Conservation (phyloP, 2,888 invertebrate species). For the Argynnis bischoffii region DNA sequence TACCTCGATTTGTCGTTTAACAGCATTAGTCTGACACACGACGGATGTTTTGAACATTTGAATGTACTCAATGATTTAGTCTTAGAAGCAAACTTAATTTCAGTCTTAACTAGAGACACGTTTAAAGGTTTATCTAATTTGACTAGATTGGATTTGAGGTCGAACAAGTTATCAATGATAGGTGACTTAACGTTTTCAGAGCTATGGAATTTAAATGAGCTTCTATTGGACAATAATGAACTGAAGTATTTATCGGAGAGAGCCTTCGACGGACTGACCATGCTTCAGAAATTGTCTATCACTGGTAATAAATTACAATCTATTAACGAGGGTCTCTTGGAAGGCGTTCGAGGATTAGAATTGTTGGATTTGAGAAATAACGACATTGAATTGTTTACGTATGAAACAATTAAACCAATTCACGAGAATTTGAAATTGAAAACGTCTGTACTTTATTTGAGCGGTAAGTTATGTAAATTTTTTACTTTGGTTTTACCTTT, state of each 20-base stretch:
- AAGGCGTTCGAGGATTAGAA: conserved; percentile 87
- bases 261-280: conserved; percentile 89
- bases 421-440: conserved; percentile 86
- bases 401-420: conserved; percentile 89
- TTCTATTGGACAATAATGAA: conserved; percentile 87
- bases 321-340: conserved; percentile 87
- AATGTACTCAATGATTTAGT: conserved; percentile 89
- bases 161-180: conserved; percentile 89
- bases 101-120: conserved; percentile 88
- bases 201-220: conserved; percentile 87
- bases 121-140: conserved; percentile 89
- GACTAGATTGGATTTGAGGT: conserved; percentile 87
- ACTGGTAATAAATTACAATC: conserved; percentile 89
- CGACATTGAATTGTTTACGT: conserved; percentile 87
- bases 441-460: conserved; percentile 72
- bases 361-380: conserved; percentile 91
- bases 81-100: conserved; percentile 89
- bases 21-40: conserved; percentile 91
- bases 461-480: conserved; percentile 58
- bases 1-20: conserved; percentile 93
- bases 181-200: conserved; percentile 91
- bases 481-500: background rate
- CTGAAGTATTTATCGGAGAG: conserved; percentile 88
- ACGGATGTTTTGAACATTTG: conserved; percentile 90
- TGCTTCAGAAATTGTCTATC: conserved; percentile 87